Evolutionary conservation across 2,797 vertebrate genomes (phyloP).

Genomic region (Rhabdophis nuchalis): DNA sequence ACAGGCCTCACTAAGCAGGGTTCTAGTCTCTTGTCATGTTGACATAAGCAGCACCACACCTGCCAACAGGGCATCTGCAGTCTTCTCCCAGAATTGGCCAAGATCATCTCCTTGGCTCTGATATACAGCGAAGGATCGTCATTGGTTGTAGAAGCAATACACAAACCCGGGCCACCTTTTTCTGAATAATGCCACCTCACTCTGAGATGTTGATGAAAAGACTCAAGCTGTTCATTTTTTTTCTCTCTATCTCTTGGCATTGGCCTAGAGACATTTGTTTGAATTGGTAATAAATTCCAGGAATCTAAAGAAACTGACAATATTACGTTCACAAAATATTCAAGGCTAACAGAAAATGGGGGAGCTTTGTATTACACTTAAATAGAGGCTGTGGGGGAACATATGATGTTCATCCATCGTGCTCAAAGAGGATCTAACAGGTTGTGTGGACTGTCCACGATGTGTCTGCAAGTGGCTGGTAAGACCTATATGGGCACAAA

Average conservation of each 20-base stretch:
- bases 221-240: not conserved
- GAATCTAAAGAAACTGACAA: not conserved
- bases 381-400: not conserved
- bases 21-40: not conserved
- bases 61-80: not conserved
- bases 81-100: not conserved
- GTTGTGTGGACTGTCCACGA: too few species aligned
- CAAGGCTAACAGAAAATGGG: not conserved
- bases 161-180: not conserved
- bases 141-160: not conserved
- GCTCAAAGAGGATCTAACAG: too few species aligned
- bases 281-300: not conserved
- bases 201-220: not conserved
- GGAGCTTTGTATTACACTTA: not conserved
- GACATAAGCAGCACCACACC: slow-evolving; percentile 21
- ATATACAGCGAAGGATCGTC: not conserved
- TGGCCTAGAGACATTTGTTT: not conserved
- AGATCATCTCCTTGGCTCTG: not conserved
- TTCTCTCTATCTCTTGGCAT: not conserved
- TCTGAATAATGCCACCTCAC: not conserved
- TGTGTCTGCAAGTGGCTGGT: too few species aligned
- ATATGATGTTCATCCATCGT: too few species aligned
- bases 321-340: not conserved
- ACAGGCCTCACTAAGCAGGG: slow-evolving; percentile 29
- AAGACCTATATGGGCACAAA: too few species aligned